Percentiles rank a stretch among this genome's conserved stretches.
phyloP scores from a whole-genome alignment of 1,140 invertebrate species.

The Cephus cinctus region DNA sequence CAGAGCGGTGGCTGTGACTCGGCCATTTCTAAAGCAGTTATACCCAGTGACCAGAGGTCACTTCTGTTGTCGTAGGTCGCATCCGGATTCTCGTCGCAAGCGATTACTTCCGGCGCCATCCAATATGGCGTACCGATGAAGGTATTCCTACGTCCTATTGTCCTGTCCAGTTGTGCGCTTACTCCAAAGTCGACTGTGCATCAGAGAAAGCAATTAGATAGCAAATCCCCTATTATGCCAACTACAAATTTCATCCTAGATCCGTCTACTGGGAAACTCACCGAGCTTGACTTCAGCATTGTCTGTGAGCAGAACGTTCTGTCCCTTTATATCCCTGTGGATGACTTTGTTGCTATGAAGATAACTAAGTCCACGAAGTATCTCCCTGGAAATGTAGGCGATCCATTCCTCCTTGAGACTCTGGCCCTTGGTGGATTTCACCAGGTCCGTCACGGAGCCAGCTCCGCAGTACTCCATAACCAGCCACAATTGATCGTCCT shows the following conservation, averaged over 20 bases:
- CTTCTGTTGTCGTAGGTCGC: slow-evolving; percentile 99
- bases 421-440: slow-evolving; percentile 98
- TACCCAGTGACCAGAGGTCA: slow-evolving; percentile 98
- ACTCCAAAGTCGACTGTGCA: slow-evolving; percentile 99
- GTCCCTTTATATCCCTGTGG: slow-evolving; percentile 99
- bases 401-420: slow-evolving; percentile 99
- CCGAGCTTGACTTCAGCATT: slow-evolving; percentile 98
- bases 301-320: slow-evolving; percentile 98
- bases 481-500: slow-evolving; percentile 99
- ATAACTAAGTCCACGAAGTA: slow-evolving; percentile 93
- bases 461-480: slow-evolving; percentile 99
- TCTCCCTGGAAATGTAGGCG: slow-evolving; percentile 98
- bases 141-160: slow-evolving; percentile 97
- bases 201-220: too few species aligned
- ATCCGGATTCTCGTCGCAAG: slow-evolving; percentile 99
- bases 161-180: slow-evolving; percentile 97
- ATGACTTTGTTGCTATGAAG: slow-evolving; percentile 99
- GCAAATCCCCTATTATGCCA: too few species aligned
- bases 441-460: slow-evolving; percentile 97
- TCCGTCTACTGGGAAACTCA: too few species aligned
- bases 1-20: slow-evolving; percentile 98
- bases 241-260: too few species aligned
- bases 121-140: slow-evolving; percentile 99
- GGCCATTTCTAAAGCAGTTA: slow-evolving; percentile 99
- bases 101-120: slow-evolving; percentile 98